These are phyloP conservation scores for Acleris sparsana DNA, from an alignment of 2,888 invertebrate species.

Conservation along the genomic window DNA sequence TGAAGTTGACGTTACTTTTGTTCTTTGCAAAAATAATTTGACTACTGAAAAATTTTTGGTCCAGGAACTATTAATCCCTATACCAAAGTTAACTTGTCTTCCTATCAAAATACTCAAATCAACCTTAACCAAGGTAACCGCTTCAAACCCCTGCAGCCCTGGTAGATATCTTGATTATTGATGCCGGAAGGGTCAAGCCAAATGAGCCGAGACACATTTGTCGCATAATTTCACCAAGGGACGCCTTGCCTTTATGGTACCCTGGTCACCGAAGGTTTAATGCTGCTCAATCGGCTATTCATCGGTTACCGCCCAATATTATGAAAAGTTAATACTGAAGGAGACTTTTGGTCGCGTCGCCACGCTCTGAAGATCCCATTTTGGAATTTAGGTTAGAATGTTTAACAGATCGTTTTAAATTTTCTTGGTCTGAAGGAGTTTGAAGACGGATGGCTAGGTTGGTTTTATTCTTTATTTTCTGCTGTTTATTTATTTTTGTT, in stretches of 20 bases:
- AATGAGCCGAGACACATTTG: constrained; percentile 76
- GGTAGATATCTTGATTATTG: constrained; percentile 31
- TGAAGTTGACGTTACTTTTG: too few relatives aligned
- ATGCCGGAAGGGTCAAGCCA: constrained; percentile 48
- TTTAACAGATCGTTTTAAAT: too few relatives aligned
- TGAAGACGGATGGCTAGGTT: too few relatives aligned
- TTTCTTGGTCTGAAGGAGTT: too few relatives aligned
- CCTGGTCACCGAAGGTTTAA: constrained; percentile 33
- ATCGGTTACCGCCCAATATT: constrained; percentile 32
- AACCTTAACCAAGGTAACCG: constrained; percentile 3
- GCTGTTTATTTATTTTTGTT: too few relatives aligned
- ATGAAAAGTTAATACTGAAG: constrained; percentile 13
- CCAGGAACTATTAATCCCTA: too few relatives aligned
- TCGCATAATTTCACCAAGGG: constrained; percentile 68
- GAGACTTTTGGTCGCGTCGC: background rate
- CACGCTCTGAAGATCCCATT: background rate
- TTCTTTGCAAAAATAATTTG: too few relatives aligned
- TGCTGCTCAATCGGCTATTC: constrained; percentile 24
- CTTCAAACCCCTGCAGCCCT: constrained; percentile 6
- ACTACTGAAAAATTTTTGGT: too few relatives aligned
- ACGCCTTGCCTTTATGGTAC: constrained; percentile 59
- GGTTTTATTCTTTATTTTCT: too few relatives aligned
- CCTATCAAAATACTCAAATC: too few relatives aligned
- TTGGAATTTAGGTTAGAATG: too few relatives aligned
- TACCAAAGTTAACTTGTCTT: too few relatives aligned